Conservation (phyloP, 92 coral and sea anemone genomes). For the Metridium senile region DNA sequence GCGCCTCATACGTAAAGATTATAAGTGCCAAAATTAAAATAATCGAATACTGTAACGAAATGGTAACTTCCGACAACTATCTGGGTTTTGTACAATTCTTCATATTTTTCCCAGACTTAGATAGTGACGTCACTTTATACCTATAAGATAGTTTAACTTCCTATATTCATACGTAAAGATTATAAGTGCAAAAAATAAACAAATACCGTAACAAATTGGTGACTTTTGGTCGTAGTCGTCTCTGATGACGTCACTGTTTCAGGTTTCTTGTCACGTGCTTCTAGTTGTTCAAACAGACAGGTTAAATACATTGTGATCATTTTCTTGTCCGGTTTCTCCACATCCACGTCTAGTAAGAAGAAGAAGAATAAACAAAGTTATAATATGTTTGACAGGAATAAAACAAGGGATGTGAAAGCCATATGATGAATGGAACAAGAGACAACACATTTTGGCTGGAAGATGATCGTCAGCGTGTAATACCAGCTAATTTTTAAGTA, state of each 20-base stretch:
- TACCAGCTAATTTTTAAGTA: too few species aligned
- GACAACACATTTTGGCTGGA: too few species aligned
- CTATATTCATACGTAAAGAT: background rate
- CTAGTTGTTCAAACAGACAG: conserved; percentile 70
- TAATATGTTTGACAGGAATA: too few species aligned
- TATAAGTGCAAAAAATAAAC: background rate
- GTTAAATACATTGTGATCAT: conserved; percentile 82
- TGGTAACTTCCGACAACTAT: background rate
- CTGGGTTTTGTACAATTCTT: too few species aligned
- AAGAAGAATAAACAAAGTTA: background rate
- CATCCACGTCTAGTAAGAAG: conserved; percentile 58
- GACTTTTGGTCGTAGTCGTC: background rate
- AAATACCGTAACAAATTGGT: conserved; percentile 4
- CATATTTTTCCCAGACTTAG: too few species aligned
- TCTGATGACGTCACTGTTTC: conserved; percentile 12
- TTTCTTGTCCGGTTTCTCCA: conserved; percentile 80
- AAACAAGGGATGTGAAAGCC: too few species aligned
- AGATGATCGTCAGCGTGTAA: too few species aligned
- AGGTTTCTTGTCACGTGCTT: conserved; percentile 13
- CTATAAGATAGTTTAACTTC: too few species aligned
- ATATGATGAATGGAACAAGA: too few species aligned
- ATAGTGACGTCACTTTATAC: too few species aligned
- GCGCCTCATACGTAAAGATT: background rate
- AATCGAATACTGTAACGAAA: background rate
- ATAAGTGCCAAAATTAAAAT: background rate